Evolutionary conservation across 2,797 vertebrate species (phyloP), one percentile per base, ranked within the genome.

Genomic region (Heteromormyrus szaboi): DNA sequence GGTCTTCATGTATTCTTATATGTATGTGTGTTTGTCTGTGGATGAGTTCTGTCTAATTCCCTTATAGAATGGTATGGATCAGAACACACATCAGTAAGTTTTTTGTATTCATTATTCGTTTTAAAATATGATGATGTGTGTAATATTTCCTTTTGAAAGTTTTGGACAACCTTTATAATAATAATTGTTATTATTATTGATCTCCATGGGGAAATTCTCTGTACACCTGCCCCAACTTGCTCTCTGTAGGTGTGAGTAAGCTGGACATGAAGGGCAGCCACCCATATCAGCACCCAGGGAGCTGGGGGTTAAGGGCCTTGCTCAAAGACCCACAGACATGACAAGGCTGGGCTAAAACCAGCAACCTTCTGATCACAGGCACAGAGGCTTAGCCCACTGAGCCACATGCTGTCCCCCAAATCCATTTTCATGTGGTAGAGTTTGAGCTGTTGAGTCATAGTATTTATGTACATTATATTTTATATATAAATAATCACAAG

Each of bases 401-500:
- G 56, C 7, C 56, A 59, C 56, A 59, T 3, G 56, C n/a, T 59
- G 7, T 7, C n/a, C n/a, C 56, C 56, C n/a, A 59, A 59, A 59
- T 59, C 56, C 33, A 81, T 41, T 81, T 81, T 81, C 76, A n/a
- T 46, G 76, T 72, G 9, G 5, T 44, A 50, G 59, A 62, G 54
- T n/a, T 62, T 56, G 12, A 29, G 56, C 17, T 50, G 86, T 48
- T 50, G 4, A 53, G 79, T 54, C 87, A 46, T 81, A 46, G 76
- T 81, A 17, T 72, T 72, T 72, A 17, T 17, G 12, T 72, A 72
- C 29, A 68, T 29, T 68, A 37, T 17, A 37, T 17, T 72, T 37
- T 72, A 72, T 81, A 46, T 46, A 81, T 44, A n/a, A n/a, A 44
- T n/a, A 44, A 79, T 17, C 12, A 33, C 6, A 72, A 91, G 91